Evolutionary conservation across 2,113 vertebrate species (phyloP), one percentile per base, ranked within the genome.

Genomic region (Galemys pyrenaicus): DNA sequence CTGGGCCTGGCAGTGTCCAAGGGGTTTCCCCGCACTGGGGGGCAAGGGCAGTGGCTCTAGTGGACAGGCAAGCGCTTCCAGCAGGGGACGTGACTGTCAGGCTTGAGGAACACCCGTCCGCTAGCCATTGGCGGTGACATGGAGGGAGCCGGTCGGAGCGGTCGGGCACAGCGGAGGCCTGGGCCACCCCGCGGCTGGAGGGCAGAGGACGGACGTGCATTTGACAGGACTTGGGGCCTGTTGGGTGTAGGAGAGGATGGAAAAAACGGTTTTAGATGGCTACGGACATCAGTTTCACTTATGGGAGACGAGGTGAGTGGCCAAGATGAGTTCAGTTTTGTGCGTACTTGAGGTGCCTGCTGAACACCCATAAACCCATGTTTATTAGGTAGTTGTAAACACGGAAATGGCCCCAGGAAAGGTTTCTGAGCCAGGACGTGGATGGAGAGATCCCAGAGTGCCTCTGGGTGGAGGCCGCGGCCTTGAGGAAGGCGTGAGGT

Each of bases 41-140:
- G 79, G 64, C 41, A 75, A 10, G 30, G 56, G 17, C n/a, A 9
- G 80, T 37, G 62, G 56, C 78, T 30, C 1, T 13, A 32, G 81
- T 41, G 46, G 67, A 58, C 51, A 5, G 5, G 9, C 24, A 54
- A 9, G 54, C 5, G 44, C 51, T 75, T 51, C 64, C 54, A 60
- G 11, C 54, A 49, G 81, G 30, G 30, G 16, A 35, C 79, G 64
- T 64, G 54, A 2, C 22, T 16, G 54, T 56, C 54, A 49, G 39
- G 12, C 24, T 64, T 82, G 22, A 28, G 37, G 51, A 64, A 56
- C 65, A 16, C 54, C 28, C 0, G 56, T 37, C 67, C 44, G 17
- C 54, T 71, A 70, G 74, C 46, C 1, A 0, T 4, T 44, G 44
- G 44, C n/a, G n/a, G n/a, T n/a, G n/a, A n/a, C n/a, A n/a, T n/a